Percentiles rank a stretch among this genome's conserved stretches.
Evolutionary conservation across 2,888 invertebrate genomes (phyloP).

Genomic region (Hybos culiciformis): DNA sequence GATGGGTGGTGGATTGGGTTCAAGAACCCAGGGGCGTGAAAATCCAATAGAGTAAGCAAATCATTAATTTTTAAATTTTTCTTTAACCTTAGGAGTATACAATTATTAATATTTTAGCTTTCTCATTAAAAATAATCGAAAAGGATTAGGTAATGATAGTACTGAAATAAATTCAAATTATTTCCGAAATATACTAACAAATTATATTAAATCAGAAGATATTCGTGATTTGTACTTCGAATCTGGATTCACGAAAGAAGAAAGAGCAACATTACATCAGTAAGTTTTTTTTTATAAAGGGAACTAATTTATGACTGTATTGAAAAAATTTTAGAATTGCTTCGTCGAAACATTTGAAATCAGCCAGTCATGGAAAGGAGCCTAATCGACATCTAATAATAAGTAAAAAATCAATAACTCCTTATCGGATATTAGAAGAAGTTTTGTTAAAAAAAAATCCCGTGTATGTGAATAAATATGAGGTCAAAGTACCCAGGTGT

Average conservation of each 20-base stretch:
- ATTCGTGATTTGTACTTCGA: constrained; percentile 45
- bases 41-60: constrained; percentile 40
- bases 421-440: constrained; percentile 23
- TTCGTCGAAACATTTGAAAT: constrained; percentile 35
- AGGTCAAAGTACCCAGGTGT: constrained; percentile 28
- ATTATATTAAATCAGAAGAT: constrained; percentile 36
- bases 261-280: constrained; percentile 46
- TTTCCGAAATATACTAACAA: constrained; percentile 28
- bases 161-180: constrained; percentile 20
- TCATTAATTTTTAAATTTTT: not conserved
- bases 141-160: constrained; percentile 26
- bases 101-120: constrained; percentile 20
- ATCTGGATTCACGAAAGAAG: constrained; percentile 48
- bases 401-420: constrained; percentile 24
- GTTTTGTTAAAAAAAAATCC: constrained; percentile 24
- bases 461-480: constrained; percentile 27
- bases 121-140: constrained; percentile 28
- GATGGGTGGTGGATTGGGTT: constrained; percentile 56
- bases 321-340: constrained; percentile 28
- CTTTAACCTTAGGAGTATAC: too few species aligned
- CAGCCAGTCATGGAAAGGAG: constrained; percentile 39
- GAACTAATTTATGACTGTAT: not conserved
- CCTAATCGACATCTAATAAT: constrained; percentile 31
- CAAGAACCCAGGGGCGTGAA: constrained; percentile 45
- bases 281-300: constrained; percentile 20